Evolutionary conservation across 2,797 vertebrate species (phyloP).

Genomic region (Dipus sagitta): DNA sequence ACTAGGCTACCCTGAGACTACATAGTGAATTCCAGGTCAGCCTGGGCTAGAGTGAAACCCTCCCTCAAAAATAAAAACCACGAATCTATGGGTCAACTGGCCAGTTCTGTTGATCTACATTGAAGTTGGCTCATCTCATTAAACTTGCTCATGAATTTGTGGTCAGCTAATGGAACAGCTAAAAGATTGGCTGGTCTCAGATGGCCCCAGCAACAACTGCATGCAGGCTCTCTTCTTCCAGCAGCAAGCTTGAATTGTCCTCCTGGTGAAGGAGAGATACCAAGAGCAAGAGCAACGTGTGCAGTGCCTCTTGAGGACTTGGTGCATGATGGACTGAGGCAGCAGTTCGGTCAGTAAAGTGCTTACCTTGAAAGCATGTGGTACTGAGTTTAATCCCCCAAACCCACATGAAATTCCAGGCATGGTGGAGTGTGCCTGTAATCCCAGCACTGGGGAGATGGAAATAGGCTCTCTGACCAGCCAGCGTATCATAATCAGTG

Average conservation of each 20-base stretch:
- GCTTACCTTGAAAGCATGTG: too few species aligned
- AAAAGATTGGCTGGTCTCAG: neutral
- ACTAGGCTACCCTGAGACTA: too few species aligned
- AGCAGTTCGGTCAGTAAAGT: too few species aligned
- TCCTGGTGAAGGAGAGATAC: conserved; percentile 9
- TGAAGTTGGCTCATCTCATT: neutral
- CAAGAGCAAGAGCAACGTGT: neutral
- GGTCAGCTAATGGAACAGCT: neutral
- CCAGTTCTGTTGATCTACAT: neutral
- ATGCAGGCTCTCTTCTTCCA: neutral
- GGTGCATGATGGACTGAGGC: too few species aligned
- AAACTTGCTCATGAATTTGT: neutral
- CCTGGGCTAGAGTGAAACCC: too few species aligned
- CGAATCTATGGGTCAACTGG: neutral
- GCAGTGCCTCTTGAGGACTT: neutral
- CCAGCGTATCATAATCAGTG: too few species aligned
- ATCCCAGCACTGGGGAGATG: too few species aligned
- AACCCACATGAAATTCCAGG: too few species aligned
- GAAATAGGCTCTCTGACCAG: too few species aligned
- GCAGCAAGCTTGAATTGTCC: neutral
- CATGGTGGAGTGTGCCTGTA: too few species aligned
- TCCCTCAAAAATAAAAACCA: neutral
- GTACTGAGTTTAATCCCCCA: too few species aligned
- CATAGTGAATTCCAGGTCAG: too few species aligned
- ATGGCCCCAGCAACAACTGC: neutral